Base-by-base conservation (phyloP, 2,888 invertebrate genomes). In the Mesorhabditis sp. region DNA sequence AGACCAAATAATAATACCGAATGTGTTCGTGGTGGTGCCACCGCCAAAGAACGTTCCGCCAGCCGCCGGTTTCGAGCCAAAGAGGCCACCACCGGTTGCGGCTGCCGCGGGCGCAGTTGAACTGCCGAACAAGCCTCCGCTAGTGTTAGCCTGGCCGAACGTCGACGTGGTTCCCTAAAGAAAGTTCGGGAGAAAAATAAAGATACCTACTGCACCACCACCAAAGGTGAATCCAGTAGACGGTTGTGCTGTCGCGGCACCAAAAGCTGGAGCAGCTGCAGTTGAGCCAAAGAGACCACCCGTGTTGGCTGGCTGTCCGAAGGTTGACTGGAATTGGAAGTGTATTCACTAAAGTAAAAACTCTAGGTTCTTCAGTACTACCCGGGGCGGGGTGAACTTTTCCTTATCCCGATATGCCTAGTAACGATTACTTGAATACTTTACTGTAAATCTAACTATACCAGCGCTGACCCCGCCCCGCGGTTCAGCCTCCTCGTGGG, bases 141-240 rank as follows among this genome's bases (percentile, higher is more conserved):
- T 64, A 6, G 78, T 73, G 42, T 71, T 72, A 5, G 72, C 68
- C 69, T 88, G 87, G 67, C 91, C 78, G 28, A 81, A 72, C 10
- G 86, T 70, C 3, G 70, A 70, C 0, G 70, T 67, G 1, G 72
- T 69, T 5, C 64, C n/a, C 28, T 70, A 68, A 41, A 28, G 7
- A 50, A 10, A 50, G 10, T 13, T 10, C n/a, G n/a, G n/a, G 58
- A 10, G n/a, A 50, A 50, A 13, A 13, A 0, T 50, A 50, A 50
- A 50, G 10, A 50, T 50, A 50, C n/a, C 58, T 13, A 50, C 58
- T 50, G 7, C n/a, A 13, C 10, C 80, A 65, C 79, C 65, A 3
- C 71, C 74, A 42, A 72, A 72, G 61, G 42, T 70, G 58, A 85
- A 80, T 13, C 78, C 77, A n/a, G 73, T 70, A 7, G 75, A 70